phyloP scores from a whole-genome alignment of 2,797 vertebrate species.

The Todus mexicanus region DNA sequence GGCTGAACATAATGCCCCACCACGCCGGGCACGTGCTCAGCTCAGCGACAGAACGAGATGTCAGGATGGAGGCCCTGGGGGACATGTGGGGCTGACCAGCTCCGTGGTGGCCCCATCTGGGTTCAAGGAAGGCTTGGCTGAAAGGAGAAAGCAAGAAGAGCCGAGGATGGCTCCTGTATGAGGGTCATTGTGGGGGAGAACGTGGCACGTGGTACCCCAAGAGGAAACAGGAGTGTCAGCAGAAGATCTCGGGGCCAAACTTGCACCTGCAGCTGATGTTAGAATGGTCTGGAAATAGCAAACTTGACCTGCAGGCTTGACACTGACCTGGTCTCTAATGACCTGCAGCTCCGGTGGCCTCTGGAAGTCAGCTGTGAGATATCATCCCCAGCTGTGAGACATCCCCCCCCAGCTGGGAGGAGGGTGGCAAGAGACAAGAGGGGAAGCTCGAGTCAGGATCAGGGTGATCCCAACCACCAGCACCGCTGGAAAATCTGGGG shows the following conservation, averaged over 20 bases:
- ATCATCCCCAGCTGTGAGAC: not conserved
- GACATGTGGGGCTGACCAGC: not conserved
- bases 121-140: not conserved
- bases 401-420: not conserved
- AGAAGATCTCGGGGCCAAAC: not conserved
- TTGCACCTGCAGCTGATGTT: not conserved
- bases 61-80: not conserved
- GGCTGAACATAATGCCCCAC: not conserved
- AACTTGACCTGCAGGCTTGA: not conserved
- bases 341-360: not conserved
- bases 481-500: not conserved
- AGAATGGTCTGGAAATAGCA: not conserved
- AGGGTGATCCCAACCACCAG: not conserved
- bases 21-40: rapidly evolving
- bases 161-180: not conserved
- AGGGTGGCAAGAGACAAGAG: not conserved
- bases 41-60: not conserved
- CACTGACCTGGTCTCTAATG: rapidly evolving
- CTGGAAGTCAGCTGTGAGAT: not conserved
- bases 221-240: not conserved
- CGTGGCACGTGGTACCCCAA: rapidly evolving
- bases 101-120: rapidly evolving
- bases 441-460: not conserved
- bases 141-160: not conserved
- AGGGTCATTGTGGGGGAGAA: not conserved